Base-by-base conservation (phyloP, 2,113 vertebrate species). In the Bagarius yarrelli region DNA sequence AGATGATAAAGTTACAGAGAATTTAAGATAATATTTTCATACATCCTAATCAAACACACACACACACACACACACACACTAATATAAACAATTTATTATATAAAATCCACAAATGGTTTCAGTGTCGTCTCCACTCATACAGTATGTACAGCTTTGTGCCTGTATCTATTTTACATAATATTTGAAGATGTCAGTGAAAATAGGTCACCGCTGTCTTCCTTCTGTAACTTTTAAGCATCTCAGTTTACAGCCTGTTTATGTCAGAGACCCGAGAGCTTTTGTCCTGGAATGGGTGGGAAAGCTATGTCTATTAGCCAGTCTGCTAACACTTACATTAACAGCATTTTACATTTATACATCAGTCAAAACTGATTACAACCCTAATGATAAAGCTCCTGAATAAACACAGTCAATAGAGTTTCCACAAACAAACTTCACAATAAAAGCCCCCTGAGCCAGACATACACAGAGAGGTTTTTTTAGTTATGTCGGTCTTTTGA, bases 231-330 rank as follows among this genome's bases (percentile, higher is more conserved):
- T 89, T 83, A 86, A 85, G 87, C 81, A 4, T 90, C 87, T 92
- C 89, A 66, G 50, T 73, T 91, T 91, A 89, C 90, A 81, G 50
- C 81, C 16, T 21, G 21, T 50, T 85, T 85, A 86, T 89, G 84
- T 63, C 85, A 83, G 79, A 52, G 82, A 89, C 87, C 87, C 83
- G 79, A 85, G 78, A 81, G 64, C 60, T 73, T 83, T 64, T n/a
- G 70, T 69, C 69, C 32, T 56, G 85, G 84, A 82, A 88, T 81
- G 61, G 85, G 69, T 86, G 66, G 57, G 80, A 66, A 70, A 76
- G 83, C 69, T n/a, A 83, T 11, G 56, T 34, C 16, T 25, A 19
- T 67, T 14, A 40, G 18, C 32, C 13, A 36, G 21, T 74, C 27
- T 56, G 30, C 19, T 16, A 14, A n/a, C n/a, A 23, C 25, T 34